Conservation (phyloP, 1,140 invertebrate species). For the Lepidurus apus region DNA sequence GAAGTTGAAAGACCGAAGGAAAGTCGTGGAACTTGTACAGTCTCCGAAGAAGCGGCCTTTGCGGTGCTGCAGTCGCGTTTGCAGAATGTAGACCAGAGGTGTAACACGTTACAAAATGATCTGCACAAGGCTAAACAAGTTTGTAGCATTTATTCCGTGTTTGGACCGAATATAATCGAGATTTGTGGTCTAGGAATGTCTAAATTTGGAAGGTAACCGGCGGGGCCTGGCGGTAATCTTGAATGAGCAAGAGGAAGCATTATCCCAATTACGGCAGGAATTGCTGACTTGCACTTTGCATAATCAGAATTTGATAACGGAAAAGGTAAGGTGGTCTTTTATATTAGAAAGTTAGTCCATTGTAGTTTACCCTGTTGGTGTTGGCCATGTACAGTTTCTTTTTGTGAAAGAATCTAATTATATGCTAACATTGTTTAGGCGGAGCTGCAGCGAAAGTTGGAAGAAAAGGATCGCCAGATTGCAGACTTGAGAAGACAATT, state of each 20-base stretch:
- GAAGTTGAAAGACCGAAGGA: conserved; percentile 26
- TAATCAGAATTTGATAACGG: conserved; percentile 41
- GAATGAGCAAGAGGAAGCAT: conserved; percentile 41
- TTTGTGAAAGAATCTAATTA: background rate
- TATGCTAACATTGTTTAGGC: conserved; percentile 36
- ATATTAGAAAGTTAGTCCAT: conserved; percentile 17
- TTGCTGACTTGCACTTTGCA: conserved; percentile 41
- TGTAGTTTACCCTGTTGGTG: background rate
- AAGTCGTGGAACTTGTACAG: conserved; percentile 30
- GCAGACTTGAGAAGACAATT: conserved; percentile 41
- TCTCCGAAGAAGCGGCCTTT: conserved; percentile 24
- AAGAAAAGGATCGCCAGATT: conserved; percentile 44
- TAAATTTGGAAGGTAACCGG: conserved; percentile 32
- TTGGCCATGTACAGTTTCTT: background rate
- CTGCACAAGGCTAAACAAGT: conserved; percentile 31
- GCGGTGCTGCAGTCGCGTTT: conserved; percentile 28
- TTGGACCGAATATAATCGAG: background rate
- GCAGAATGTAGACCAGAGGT: conserved; percentile 32
- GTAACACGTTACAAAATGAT: conserved; percentile 29
- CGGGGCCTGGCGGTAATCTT: conserved; percentile 39
- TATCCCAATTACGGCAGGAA: conserved; percentile 42
- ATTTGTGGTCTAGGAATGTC: conserved; percentile 26
- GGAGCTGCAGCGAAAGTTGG: conserved; percentile 41
- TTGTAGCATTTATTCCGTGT: background rate
- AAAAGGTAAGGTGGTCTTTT: conserved; percentile 38